Conservation (phyloP, 2,888 invertebrate genomes). For the Drosophila peninsularis region DNA sequence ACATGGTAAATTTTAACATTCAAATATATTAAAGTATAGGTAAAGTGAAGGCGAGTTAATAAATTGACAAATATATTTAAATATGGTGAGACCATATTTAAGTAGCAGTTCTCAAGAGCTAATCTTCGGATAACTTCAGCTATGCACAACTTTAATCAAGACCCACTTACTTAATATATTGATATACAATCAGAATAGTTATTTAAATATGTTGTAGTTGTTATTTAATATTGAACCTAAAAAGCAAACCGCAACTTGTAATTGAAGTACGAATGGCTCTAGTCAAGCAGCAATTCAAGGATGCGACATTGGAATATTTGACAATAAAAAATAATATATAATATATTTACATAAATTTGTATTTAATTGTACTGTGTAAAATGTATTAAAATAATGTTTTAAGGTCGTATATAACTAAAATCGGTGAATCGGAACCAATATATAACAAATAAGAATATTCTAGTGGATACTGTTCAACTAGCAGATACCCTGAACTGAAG, state of each 20-base stretch:
- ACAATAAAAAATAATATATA: constrained; percentile 11
- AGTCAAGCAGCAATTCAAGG: constrained; percentile 69
- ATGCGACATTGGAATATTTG: constrained; percentile 64
- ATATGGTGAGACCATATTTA: neutral
- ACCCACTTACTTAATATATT: neutral
- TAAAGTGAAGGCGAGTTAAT: neutral
- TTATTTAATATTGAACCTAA: constrained; percentile 34
- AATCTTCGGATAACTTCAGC: neutral
- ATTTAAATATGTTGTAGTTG: constrained; percentile 68
- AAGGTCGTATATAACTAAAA: constrained; percentile 33
- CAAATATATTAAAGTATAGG: neutral
- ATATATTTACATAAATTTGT: constrained; percentile 14
- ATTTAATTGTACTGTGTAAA: constrained; percentile 11
- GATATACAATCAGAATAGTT: constrained; percentile 63
- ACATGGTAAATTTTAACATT: neutral
- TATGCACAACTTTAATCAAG: constrained; percentile 1
- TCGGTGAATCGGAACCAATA: constrained; percentile 47
- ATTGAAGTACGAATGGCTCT: constrained; percentile 57
- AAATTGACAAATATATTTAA: neutral
- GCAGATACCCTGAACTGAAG: no score
- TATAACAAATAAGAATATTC: constrained; percentile 8
- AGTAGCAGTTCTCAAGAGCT: neutral
- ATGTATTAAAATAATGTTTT: constrained; percentile 40
- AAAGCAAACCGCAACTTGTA: constrained; percentile 63
- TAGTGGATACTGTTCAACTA: no score